These are phyloP conservation scores for Bovichtus variegatus DNA, from an alignment of 2,797 vertebrate genomes.

Conservation along the genomic window DNA sequence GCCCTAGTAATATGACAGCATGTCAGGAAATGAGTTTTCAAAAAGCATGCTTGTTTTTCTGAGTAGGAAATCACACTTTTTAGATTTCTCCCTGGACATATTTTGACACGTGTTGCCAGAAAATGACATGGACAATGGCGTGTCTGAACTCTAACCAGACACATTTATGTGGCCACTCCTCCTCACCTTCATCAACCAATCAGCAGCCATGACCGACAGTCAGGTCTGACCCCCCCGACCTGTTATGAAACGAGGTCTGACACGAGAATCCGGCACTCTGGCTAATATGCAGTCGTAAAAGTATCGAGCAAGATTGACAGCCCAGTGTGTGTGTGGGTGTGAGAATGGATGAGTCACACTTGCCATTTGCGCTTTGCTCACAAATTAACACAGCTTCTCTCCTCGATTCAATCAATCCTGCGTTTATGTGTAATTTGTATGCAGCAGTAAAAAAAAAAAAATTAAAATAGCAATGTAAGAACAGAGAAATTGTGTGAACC, in stretches of 20 bases:
- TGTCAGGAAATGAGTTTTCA: background rate
- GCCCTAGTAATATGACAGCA: background rate
- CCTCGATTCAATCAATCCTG: slow-evolving; percentile 8
- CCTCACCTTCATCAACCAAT: slow-evolving; percentile 18
- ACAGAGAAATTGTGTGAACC: background rate
- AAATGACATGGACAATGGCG: background rate
- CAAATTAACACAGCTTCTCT: slow-evolving; percentile 13
- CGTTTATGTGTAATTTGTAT: slow-evolving; percentile 9
- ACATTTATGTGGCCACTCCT: background rate
- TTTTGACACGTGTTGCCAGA: background rate
- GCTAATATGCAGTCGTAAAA: slow-evolving; percentile 9
- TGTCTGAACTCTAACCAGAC: background rate
- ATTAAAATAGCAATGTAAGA: background rate
- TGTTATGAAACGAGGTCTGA: slow-evolving; percentile 28
- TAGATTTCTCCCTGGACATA: background rate
- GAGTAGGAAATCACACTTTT: background rate
- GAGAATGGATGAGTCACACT: slow-evolving; percentile 49
- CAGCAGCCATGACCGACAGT: slow-evolving; percentile 6
- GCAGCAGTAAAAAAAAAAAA: background rate
- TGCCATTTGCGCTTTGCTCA: slow-evolving; percentile 22
- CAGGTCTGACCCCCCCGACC: slow-evolving; percentile 15
- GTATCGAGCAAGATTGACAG: slow-evolving; percentile 16
- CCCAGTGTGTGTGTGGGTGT: background rate
- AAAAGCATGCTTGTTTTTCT: background rate
- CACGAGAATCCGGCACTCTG: slow-evolving; percentile 3